These are phyloP conservation scores for Piaya cayana DNA, from an alignment of 2,113 vertebrate genomes.

Conservation along the genomic window DNA sequence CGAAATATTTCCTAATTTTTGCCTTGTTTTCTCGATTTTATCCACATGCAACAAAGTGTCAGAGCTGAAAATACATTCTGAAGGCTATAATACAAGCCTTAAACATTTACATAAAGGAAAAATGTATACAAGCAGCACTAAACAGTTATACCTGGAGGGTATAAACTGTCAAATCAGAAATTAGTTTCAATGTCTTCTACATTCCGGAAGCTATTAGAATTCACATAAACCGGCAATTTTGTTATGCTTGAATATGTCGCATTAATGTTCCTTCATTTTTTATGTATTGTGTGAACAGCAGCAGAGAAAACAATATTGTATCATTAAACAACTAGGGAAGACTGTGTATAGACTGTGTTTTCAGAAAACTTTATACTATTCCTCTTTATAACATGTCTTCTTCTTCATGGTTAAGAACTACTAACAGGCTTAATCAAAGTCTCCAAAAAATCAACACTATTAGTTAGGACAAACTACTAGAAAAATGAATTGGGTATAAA, in stretches of 20 bases:
- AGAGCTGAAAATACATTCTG: background rate
- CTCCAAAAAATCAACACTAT: background rate
- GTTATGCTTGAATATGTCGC: background rate
- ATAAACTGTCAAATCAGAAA: background rate
- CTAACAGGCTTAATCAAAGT: background rate
- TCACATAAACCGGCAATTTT: background rate
- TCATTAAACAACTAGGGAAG: background rate
- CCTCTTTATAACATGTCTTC: background rate
- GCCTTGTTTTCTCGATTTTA: background rate
- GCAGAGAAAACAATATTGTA: background rate
- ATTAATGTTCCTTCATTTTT: background rate
- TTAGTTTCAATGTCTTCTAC: background rate
- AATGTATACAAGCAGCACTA: background rate
- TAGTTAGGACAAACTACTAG: background rate
- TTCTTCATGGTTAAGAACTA: background rate
- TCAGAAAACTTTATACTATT: background rate
- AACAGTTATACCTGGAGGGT: background rate
- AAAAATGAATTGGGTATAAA: background rate
- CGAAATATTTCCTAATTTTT: background rate
- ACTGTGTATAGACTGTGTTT: background rate
- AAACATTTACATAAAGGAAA: slow-evolving; percentile 25
- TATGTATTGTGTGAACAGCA: background rate
- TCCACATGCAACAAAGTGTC: background rate
- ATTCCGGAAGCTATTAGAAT: background rate
- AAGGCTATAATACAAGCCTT: background rate